phyloP scores from a whole-genome alignment of 2,888 invertebrate genomes.

The Cantharis rufa region DNA sequence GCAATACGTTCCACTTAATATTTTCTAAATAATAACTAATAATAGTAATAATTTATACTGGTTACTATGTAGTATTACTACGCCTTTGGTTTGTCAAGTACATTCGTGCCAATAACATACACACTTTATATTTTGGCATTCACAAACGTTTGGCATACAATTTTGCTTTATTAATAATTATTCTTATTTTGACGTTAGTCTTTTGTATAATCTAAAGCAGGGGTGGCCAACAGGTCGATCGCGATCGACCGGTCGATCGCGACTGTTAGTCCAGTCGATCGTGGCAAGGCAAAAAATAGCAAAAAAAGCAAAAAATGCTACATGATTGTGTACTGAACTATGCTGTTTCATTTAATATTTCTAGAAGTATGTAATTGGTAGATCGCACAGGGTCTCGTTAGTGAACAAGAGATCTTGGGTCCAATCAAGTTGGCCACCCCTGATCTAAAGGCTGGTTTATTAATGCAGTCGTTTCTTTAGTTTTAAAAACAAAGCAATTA shows the following conservation, averaged over 20 bases:
- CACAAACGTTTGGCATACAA: not conserved
- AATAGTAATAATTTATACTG: conserved; percentile 1
- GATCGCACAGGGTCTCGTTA: no score
- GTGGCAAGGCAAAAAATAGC: no score
- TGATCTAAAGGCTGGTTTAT: no score
- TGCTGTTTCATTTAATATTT: no score
- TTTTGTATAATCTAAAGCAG: not conserved
- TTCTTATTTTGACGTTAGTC: not conserved
- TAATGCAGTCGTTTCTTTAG: not conserved
- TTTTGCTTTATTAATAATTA: not conserved
- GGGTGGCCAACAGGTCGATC: no score
- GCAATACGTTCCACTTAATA: conserved; percentile 27
- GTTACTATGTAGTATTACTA: conserved; percentile 2
- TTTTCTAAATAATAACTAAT: conserved; percentile 4
- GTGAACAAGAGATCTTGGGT: no score
- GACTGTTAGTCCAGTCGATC: no score
- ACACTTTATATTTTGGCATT: not conserved
- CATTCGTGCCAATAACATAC: not conserved
- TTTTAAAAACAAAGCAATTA: not conserved
- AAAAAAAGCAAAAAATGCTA: no score
- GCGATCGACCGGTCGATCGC: no score
- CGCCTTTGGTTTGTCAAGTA: not conserved
- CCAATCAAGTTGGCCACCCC: no score
- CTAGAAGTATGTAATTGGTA: no score
- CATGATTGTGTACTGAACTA: no score